Evolutionary conservation across 2,113 vertebrate species (phyloP).

Genomic region (Miniopterus natalensis): DNA sequence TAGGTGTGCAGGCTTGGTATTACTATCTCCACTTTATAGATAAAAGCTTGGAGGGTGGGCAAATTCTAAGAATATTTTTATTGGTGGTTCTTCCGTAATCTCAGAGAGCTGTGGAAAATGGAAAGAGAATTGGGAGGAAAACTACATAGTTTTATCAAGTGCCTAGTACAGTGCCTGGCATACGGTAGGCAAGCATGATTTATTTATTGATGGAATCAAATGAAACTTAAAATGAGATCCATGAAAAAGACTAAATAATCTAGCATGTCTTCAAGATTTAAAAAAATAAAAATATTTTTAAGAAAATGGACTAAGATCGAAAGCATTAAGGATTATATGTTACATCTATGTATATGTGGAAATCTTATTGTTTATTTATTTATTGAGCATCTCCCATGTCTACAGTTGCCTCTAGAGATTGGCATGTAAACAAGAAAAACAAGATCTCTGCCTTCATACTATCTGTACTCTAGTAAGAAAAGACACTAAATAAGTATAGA

Average conservation of each 20-base stretch:
- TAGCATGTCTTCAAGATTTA: not conserved
- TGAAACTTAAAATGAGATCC: slow-evolving; percentile 41
- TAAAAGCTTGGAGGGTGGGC: not conserved
- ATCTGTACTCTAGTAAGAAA: not conserved
- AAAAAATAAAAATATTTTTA: not conserved
- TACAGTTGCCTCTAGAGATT: not conserved
- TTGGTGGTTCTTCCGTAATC: not conserved
- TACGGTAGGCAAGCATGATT: not conserved
- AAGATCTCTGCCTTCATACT: not conserved
- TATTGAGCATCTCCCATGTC: not conserved
- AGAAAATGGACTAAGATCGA: not conserved
- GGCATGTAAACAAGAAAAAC: not conserved
- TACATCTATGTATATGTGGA: not conserved
- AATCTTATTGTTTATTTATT: not conserved
- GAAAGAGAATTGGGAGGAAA: not conserved
- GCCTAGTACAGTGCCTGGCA: not conserved
- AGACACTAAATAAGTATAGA: not conserved
- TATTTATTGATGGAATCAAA: not conserved
- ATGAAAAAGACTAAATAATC: not conserved
- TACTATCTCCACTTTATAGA: not conserved
- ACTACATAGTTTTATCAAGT: not conserved
- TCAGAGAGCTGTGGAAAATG: not conserved
- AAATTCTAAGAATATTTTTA: not conserved
- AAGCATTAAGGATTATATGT: not conserved
- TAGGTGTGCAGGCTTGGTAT: not conserved